These are phyloP conservation scores for Acleris cristana DNA, from an alignment of 2,888 invertebrate genomes.

Conservation along the genomic window DNA sequence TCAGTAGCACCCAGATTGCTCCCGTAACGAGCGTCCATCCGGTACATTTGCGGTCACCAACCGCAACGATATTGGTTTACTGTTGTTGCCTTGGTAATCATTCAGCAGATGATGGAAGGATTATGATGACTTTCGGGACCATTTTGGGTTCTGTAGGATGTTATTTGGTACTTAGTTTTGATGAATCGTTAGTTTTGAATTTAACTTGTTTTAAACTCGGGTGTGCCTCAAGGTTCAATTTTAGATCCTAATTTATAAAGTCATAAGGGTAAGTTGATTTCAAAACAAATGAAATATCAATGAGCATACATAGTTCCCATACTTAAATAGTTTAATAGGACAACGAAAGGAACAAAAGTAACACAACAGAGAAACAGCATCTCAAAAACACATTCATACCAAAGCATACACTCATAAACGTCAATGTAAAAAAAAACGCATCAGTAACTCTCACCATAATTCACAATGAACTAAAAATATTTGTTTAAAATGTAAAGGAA, in stretches of 20 bases:
- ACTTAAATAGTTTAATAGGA: not conserved
- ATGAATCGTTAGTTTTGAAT: not conserved
- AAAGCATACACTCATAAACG: conserved; percentile 21
- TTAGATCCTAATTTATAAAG: not conserved
- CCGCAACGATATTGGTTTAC: conserved; percentile 34
- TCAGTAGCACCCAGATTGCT: conserved; percentile 30
- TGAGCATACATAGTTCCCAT: not conserved
- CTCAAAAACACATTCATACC: conserved; percentile 5
- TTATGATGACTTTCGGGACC: conserved; percentile 16
- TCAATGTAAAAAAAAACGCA: conserved; percentile 38
- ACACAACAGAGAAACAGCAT: conserved; percentile 1
- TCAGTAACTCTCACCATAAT: conserved; percentile 29
- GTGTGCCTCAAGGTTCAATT: not conserved
- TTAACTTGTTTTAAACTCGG: not conserved
- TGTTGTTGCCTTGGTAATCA: conserved; percentile 12
- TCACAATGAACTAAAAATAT: conserved; percentile 44
- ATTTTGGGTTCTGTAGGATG: conserved; percentile 2
- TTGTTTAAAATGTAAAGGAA: conserved; percentile 64
- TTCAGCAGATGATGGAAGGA: conserved; percentile 10
- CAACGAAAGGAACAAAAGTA: not conserved
- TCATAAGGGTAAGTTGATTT: too few species aligned
- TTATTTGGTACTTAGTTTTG: not conserved
- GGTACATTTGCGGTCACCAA: conserved; percentile 23
- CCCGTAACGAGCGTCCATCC: conserved; percentile 21
- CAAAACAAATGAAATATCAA: not conserved